Evolutionary conservation across 2,113 vertebrate genomes (phyloP).

Genomic region (Apistogramma diplotaenia): DNA sequence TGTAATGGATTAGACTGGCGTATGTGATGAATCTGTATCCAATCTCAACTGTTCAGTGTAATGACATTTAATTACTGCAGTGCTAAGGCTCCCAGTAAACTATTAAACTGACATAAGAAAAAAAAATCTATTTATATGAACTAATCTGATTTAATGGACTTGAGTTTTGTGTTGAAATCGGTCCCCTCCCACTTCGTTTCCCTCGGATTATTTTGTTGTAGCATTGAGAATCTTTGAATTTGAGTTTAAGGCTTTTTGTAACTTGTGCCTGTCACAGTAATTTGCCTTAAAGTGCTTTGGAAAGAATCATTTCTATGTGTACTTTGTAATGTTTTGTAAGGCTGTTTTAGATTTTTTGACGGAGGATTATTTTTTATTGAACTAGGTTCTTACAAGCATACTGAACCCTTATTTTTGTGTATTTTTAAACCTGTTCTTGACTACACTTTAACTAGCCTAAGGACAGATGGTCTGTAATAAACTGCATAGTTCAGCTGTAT

Average conservation of each 20-base stretch:
- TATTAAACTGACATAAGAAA: slow-evolving; percentile 30
- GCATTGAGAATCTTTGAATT: slow-evolving; percentile 45
- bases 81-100: neutral
- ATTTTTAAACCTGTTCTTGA: slow-evolving; percentile 77
- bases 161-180: slow-evolving; percentile 43
- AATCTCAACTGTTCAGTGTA: slow-evolving; percentile 47
- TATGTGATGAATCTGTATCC: slow-evolving; percentile 34
- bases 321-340: slow-evolving; percentile 79
- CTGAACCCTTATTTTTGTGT: slow-evolving; percentile 79
- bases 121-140: slow-evolving; percentile 60
- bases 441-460: slow-evolving; percentile 72
- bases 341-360: slow-evolving; percentile 76
- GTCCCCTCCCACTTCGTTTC: neutral
- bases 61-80: slow-evolving; percentile 17
- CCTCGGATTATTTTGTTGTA: slow-evolving; percentile 47
- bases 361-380: slow-evolving; percentile 77
- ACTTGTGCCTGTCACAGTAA: slow-evolving; percentile 74
- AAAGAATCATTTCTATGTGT: slow-evolving; percentile 68
- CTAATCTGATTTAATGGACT: slow-evolving; percentile 44
- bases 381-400: slow-evolving; percentile 78
- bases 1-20: slow-evolving; percentile 50
- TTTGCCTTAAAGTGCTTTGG: slow-evolving; percentile 75
- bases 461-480: slow-evolving; percentile 74
- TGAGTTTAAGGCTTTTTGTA: slow-evolving; percentile 69
- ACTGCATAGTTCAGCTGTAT: slow-evolving; percentile 79